Base-by-base conservation (phyloP, 2,888 invertebrate species). In the Meloe dianella region DNA sequence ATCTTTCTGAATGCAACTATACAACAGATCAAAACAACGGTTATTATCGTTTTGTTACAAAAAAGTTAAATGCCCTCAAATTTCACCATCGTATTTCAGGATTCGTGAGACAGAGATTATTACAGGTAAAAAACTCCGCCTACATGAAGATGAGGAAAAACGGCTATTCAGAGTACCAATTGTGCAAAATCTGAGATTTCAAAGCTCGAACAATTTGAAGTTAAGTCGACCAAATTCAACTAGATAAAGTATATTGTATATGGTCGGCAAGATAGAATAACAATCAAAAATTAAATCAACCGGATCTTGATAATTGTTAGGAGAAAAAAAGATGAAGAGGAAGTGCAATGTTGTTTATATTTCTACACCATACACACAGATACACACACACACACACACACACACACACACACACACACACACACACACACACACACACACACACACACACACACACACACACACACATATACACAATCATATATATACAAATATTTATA, bases 41-140 rank as follows among this genome's bases (percentile, higher is more conserved):
- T 78, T 75, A 78, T 79, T 78, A 78, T 68, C 71, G 71, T 73
- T 78, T 75, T 73, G 70, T 69, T 66, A 66, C 60, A 78, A 77
- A 77, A n/a, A 76, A 78, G 77, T 76, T 77, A 77, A 77, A 72
- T 73, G 77, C 74, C 70, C 72, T 67, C 74, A 72, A 75, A 74
- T 72, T 74, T 74, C 64, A 62, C 70, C 47, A 65, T 67, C 71
- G 72, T 72, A 72, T 70, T 73, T 73, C 71, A 67, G 71, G 65
- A 69, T 72, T 71, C 70, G 70, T 71, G 73, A 72, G 73, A n/a
- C n/a, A 71, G 73, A 72, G 74, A 74, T 73, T 73, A 70, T 72
- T 69, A 72, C 68, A 65, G 66, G 63, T 68, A 61, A 66, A 65
- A 67, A 69, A 68, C 72, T 57, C 67, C 64, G 66, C 69, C 68